Base-by-base conservation (phyloP, 1,140 invertebrate genomes). In the Nymphalis io region DNA sequence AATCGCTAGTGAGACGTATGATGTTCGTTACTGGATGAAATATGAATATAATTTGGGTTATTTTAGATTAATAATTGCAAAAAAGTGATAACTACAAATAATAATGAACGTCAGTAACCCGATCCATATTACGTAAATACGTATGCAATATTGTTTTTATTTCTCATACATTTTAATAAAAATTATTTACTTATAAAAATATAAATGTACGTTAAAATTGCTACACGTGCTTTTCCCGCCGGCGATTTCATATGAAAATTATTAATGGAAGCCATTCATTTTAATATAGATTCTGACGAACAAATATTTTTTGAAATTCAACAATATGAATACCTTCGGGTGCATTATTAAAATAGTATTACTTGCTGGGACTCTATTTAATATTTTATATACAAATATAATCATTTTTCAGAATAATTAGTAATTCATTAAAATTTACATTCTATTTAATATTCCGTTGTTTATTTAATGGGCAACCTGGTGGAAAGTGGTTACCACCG, bases 201-300 rank as follows among this genome's bases (percentile, higher is more conserved):
- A 11, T 46, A 33, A 33, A 60, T 23, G 60, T 42, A 21, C 23
- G 39, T 67, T 61, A 60, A 67, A 65, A 55, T 63, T 60, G 48
- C 39, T 53, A 48, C 46, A 68, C 59, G 59, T 44, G 58, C 48
- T 57, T 33, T 20, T 40, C 20, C 60, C 67, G 48, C 16, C n/a
- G 67, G 60, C 44, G 11, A 40, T 70, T 71, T 60, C 63, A 66
- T 55, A 42, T 71, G 53, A 60, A 65, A 66, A 65, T 71, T 42
- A 65, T 60, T 65, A 65, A 71, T 71, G 48, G 33, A 61, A 38
- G 13, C 57, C 33, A 67, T 67, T 67, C 27, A 60, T 60, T 59
- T 60, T 60, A 51, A 51, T 51, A 51, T 51, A 51, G 46, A 51
- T 44, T 51, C 65, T 60, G 64, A 66, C 55, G 64, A 59, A 38